Evolutionary conservation across 2,113 vertebrate species (phyloP).

Genomic region (Microtus ochrogaster): DNA sequence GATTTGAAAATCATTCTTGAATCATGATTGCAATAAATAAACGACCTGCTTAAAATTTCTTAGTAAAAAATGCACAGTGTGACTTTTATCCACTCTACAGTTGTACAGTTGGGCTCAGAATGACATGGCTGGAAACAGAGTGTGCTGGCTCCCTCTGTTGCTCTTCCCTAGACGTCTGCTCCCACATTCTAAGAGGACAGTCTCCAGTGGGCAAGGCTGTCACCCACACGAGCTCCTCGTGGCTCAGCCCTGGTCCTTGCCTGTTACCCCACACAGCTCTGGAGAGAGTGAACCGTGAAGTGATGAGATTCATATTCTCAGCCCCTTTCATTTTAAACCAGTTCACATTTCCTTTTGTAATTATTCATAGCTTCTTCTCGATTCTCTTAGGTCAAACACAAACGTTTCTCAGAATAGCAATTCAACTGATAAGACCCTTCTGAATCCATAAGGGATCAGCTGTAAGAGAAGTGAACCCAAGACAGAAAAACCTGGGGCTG

Average conservation of each 20-base stretch:
- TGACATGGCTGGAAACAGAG: not conserved
- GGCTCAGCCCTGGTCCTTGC: not conserved
- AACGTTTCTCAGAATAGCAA: slow-evolving; percentile 35
- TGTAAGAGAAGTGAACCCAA: slow-evolving; percentile 17
- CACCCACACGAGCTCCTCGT: not conserved
- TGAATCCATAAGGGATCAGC: not conserved
- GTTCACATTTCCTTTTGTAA: slow-evolving; percentile 24
- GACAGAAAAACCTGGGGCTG: not conserved
- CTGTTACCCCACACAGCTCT: not conserved
- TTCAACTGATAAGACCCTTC: slow-evolving; percentile 26
- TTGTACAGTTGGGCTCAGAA: not conserved
- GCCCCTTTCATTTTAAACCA: slow-evolving; percentile 21
- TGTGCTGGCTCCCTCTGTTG: not conserved
- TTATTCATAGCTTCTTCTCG: slow-evolving; percentile 34
- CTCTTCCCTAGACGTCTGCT: not conserved
- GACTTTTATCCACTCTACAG: not conserved
- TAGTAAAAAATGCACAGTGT: not conserved
- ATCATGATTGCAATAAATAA: slow-evolving; percentile 5
- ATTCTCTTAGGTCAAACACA: slow-evolving; percentile 45
- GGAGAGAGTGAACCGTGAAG: not conserved
- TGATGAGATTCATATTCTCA: not conserved
- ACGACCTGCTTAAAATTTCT: slow-evolving; percentile 6
- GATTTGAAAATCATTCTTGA: slow-evolving; percentile 6
- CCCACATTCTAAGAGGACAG: too few species aligned
- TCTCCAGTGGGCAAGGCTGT: not conserved